Percentiles rank a stretch among this genome's conserved stretches.
Conservation (phyloP, 2,888 invertebrate genomes). For the Pelosia muscerda region DNA sequence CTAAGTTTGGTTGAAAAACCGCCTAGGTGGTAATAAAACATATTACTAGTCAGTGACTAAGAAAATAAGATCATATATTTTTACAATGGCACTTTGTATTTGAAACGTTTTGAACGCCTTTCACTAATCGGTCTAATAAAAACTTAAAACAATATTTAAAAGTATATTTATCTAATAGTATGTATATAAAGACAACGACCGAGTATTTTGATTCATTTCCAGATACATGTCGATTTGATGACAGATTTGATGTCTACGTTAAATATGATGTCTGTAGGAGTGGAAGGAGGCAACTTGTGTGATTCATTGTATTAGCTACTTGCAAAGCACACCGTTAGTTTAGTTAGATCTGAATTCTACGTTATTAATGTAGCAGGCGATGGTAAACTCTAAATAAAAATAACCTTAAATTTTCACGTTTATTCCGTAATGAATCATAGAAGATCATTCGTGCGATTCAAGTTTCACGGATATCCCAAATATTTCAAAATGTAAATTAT, state of each 20-base stretch:
- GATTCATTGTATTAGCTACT: slow-evolving; percentile 19
- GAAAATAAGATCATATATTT: slow-evolving; percentile 46
- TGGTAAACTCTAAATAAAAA: neutral
- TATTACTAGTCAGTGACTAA: neutral
- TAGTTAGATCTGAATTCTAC: neutral
- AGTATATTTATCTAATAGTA: neutral
- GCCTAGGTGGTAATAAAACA: neutral
- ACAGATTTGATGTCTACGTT: slow-evolving; percentile 22
- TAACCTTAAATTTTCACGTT: neutral
- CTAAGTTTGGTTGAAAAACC: too few species aligned
- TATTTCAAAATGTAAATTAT: too few species aligned
- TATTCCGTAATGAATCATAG: neutral
- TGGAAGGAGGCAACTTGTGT: slow-evolving; percentile 20
- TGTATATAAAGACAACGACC: neutral
- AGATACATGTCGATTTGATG: slow-evolving; percentile 26
- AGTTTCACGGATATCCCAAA: neutral
- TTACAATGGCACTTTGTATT: slow-evolving; percentile 64
- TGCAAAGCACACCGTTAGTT: neutral
- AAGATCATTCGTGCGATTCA: neutral
- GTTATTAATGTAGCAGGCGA: neutral
- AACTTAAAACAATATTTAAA: slow-evolving; percentile 2
- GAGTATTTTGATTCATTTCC: neutral
- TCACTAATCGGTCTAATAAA: slow-evolving; percentile 3
- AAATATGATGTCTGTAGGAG: slow-evolving; percentile 20
- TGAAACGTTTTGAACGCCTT: slow-evolving; percentile 8